A percentile compares a stretch with the other conserved stretches of the same genome.
phyloP scores from a whole-genome alignment of 1,140 invertebrate species.

The Drosophila orosa region DNA sequence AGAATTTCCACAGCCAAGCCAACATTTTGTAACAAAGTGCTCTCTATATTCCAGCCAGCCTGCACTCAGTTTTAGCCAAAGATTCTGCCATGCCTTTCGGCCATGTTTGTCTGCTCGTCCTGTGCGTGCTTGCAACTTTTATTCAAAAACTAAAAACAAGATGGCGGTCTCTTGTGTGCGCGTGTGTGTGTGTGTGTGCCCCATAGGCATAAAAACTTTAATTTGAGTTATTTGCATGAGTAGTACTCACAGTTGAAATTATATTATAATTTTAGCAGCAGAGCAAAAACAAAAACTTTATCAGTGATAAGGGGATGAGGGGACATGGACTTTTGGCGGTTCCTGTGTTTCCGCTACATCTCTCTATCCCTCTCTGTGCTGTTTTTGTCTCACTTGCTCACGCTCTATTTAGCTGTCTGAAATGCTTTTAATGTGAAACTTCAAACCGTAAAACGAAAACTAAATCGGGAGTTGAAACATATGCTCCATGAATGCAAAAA shows the following conservation, averaged over 20 bases:
- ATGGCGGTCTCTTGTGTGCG: constrained; percentile 49
- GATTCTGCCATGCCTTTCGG: constrained; percentile 14
- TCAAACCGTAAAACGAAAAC: constrained; percentile 64
- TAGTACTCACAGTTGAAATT: constrained; percentile 67
- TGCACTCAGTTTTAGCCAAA: constrained; percentile 11
- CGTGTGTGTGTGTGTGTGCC: constrained; percentile 37
- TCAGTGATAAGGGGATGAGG: constrained; percentile 49
- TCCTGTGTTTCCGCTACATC: constrained; percentile 4
- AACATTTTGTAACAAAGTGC: constrained; percentile 1
- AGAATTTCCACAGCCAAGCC: not conserved
- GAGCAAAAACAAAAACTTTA: constrained; percentile 71
- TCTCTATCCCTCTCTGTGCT: not conserved
- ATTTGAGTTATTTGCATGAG: constrained; percentile 76
- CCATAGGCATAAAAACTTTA: constrained; percentile 74
- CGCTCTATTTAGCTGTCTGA: constrained; percentile 48
- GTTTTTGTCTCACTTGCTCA: constrained; percentile 19
- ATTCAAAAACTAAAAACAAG: constrained; percentile 69
- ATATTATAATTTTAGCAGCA: constrained; percentile 69
- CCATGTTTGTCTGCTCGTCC: constrained; percentile 46
- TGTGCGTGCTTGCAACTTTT: constrained; percentile 64
- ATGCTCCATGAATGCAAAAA: constrained; percentile 74
- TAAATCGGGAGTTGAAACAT: constrained; percentile 55
- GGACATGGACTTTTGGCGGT: constrained; percentile 16
- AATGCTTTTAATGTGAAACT: constrained; percentile 72
- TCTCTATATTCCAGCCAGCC: not conserved